Conservation (phyloP, 2,888 invertebrate species). For the Zeuzera pyrina region DNA sequence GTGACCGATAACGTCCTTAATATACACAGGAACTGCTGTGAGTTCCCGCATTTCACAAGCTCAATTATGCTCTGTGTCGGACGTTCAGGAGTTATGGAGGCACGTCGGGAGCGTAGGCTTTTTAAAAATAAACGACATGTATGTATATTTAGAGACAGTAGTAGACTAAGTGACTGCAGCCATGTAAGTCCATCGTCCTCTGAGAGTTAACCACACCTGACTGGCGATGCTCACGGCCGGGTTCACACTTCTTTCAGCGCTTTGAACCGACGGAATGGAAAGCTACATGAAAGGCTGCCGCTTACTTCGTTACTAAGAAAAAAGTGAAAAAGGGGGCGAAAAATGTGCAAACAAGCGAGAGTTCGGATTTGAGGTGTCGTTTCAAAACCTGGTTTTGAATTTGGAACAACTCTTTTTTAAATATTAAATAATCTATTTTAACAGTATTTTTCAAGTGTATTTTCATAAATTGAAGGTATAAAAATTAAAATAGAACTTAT, state of each 20-base stretch:
- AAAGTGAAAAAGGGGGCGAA: slow-evolving; percentile 32
- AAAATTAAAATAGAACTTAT: too few relatives aligned
- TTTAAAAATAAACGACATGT: slow-evolving; percentile 40
- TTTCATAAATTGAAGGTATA: too few relatives aligned
- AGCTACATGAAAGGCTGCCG: slow-evolving; percentile 58
- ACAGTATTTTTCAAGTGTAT: too few relatives aligned
- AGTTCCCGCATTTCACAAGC: slow-evolving; percentile 16
- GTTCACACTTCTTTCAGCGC: slow-evolving; percentile 62
- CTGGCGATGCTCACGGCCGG: slow-evolving; percentile 53
- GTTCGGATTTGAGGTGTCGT: too few relatives aligned
- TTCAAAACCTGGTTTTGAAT: too few relatives aligned
- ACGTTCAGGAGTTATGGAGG: too few relatives aligned
- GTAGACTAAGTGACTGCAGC: slow-evolving; percentile 48
- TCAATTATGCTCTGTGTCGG: slow-evolving; percentile 17
- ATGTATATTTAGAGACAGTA: slow-evolving; percentile 52
- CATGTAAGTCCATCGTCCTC: slow-evolving; percentile 37
- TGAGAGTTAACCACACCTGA: slow-evolving; percentile 52
- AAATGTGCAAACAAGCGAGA: slow-evolving; percentile 25
- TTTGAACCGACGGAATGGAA: slow-evolving; percentile 57
- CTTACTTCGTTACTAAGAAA: slow-evolving; percentile 48
- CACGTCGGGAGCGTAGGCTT: slow-evolving; percentile 30
- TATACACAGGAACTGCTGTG: slow-evolving; percentile 18
- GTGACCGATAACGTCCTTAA: slow-evolving; percentile 45
- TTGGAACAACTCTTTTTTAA: too few relatives aligned
- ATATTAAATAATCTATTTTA: too few relatives aligned